Conservation (phyloP, 2,888 invertebrate genomes). For the Aspidapion aeneum region DNA sequence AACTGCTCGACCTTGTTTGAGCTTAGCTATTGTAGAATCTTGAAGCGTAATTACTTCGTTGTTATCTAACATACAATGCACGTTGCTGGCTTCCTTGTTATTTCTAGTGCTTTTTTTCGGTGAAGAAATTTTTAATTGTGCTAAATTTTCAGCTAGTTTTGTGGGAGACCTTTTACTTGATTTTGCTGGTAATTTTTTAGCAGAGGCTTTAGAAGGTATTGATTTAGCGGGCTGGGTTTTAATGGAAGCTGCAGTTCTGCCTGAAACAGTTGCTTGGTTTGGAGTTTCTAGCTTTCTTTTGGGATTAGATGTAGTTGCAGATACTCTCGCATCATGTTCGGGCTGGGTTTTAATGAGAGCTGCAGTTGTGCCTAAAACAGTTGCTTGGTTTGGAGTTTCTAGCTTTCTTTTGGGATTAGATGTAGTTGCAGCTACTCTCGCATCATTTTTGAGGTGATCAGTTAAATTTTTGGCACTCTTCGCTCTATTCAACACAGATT, state of each 20-base stretch:
- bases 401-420: background rate
- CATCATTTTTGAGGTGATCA: background rate
- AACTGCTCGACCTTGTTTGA: background rate
- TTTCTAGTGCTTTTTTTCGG: conserved; percentile 3
- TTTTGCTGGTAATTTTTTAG: too few species aligned
- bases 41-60: background rate
- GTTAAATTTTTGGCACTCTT: background rate
- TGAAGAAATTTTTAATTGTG: background rate
- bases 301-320: too few species aligned
- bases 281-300: background rate
- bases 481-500: too few species aligned
- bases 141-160: background rate
- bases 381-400: background rate
- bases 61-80: background rate
- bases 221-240: background rate
- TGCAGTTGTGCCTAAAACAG: background rate
- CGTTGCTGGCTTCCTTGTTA: background rate
- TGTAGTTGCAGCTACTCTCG: too few species aligned
- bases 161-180: background rate
- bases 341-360: background rate
- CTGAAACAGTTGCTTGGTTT: background rate
- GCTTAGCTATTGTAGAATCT: background rate
- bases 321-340: too few species aligned
- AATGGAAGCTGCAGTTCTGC: background rate
- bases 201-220: too few species aligned